Conservation (phyloP, 2,888 invertebrate species). For the Spisula solida region DNA sequence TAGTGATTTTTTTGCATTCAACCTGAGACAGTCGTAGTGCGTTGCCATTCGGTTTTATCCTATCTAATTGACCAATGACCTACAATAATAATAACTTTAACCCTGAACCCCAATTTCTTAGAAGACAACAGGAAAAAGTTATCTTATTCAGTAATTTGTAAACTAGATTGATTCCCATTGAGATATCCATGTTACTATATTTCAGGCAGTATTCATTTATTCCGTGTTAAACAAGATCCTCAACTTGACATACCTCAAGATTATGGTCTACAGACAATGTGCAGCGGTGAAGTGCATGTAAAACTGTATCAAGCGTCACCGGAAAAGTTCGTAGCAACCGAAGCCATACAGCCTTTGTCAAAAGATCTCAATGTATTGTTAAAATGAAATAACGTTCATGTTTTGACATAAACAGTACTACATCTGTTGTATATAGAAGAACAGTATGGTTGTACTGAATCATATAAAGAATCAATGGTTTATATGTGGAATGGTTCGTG, state of each 20-base stretch:
- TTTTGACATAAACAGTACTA: too few relatives aligned
- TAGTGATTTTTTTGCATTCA: too few relatives aligned
- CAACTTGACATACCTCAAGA: constrained; percentile 66
- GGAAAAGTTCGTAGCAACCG: neutral
- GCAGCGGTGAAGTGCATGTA: constrained; percentile 73
- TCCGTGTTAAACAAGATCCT: constrained; percentile 71
- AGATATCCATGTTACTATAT: neutral
- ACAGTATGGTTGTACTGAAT: too few relatives aligned
- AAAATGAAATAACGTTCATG: neutral
- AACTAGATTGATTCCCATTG: neutral
- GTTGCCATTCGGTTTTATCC: too few relatives aligned
- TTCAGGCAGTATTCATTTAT: constrained; percentile 76
- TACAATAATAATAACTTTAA: too few relatives aligned
- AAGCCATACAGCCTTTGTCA: neutral
- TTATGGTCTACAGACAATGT: constrained; percentile 75
- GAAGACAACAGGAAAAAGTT: too few relatives aligned
- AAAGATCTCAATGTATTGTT: neutral
- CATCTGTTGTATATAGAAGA: too few relatives aligned
- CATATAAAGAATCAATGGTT: too few relatives aligned
- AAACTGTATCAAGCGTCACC: constrained; percentile 14
- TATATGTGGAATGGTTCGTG: too few relatives aligned
- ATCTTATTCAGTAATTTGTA: neutral
- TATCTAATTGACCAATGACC: too few relatives aligned
- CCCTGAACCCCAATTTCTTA: too few relatives aligned
- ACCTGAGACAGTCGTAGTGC: too few relatives aligned